These are phyloP conservation scores for Synchiropus splendidus DNA, from an alignment of 2,113 vertebrate species.

Conservation along the genomic window DNA sequence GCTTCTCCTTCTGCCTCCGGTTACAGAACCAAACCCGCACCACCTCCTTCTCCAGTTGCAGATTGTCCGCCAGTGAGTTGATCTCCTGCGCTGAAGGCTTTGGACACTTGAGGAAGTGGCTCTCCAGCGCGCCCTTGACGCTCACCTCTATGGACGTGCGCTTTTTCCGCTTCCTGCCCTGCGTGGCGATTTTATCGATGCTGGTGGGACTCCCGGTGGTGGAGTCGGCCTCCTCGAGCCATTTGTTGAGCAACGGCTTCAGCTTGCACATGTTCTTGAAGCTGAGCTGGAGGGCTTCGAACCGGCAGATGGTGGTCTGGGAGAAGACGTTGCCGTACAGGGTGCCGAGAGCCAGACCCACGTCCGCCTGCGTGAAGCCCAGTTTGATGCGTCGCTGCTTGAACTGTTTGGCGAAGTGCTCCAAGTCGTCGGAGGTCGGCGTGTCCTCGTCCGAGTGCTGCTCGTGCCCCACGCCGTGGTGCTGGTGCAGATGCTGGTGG, in stretches of 20 bases:
- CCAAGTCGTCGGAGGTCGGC: slow-evolving; percentile 82
- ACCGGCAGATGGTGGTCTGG: slow-evolving; percentile 82
- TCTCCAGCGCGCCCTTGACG: slow-evolving; percentile 88
- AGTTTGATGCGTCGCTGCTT: slow-evolving; percentile 84
- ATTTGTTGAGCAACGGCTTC: slow-evolving; percentile 82
- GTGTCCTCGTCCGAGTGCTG: slow-evolving; percentile 89
- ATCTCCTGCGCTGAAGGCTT: slow-evolving; percentile 97
- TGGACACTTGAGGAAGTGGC: slow-evolving; percentile 92
- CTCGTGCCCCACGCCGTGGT: slow-evolving; percentile 76
- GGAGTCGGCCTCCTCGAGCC: slow-evolving; percentile 89
- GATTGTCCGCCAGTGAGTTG: slow-evolving; percentile 79
- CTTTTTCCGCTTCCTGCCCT: slow-evolving; percentile 89
- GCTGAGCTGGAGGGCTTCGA: slow-evolving; percentile 81
- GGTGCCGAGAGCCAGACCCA: slow-evolving; percentile 77
- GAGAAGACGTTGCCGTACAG: slow-evolving; percentile 83
- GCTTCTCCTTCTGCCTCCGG: slow-evolving; percentile 94
- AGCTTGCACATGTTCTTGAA: slow-evolving; percentile 87
- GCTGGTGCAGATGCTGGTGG: slow-evolving; percentile 66
- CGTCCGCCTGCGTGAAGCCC: slow-evolving; percentile 84
- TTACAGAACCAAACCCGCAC: slow-evolving; percentile 98
- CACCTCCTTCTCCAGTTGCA: slow-evolving; percentile 90
- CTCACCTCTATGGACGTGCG: slow-evolving; percentile 91
- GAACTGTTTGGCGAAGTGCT: slow-evolving; percentile 84
- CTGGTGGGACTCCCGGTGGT: slow-evolving; percentile 83
- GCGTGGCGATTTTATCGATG: slow-evolving; percentile 89